Evolutionary conservation across 2,797 vertebrate genomes (phyloP), one percentile per base, ranked within the genome.

Genomic region (Microctenopoma steveboyesi): DNA sequence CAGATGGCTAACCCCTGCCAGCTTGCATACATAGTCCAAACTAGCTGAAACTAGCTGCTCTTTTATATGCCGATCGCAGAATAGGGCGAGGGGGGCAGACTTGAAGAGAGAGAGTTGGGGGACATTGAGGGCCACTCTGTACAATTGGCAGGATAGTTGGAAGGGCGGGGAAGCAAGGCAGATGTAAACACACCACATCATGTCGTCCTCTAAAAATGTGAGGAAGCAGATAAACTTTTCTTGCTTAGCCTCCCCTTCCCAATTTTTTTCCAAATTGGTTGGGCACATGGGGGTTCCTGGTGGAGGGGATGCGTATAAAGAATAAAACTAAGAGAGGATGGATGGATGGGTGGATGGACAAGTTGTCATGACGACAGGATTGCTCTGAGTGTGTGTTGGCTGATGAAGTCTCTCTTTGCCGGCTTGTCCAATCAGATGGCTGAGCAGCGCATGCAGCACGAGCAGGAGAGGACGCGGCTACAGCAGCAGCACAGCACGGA

Each of bases 301-400:
- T 87, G 82, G 85, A 85, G 81, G 92, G 91, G 89, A 88, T 87
- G 53, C 66, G 50, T 57, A 28, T 50, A 66, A 42, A 73, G 56
- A 78, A 63, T 22, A 39, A 74, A 69, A 75, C 43, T 77, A 66
- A 66, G 78, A 74, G 73, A 64, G 75, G 70, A 78, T 84, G 84
- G 81, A 85, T 79, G 76, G 82, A 84, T 78, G 64, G 72, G 91
- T 94, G 80, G 94, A 95, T 95, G 94, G 95, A 94, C 91, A 94
- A 95, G 97, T 99, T 97, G 97, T 98, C 97, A 98, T 98, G 97
- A 97, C 96, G 95, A 98, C 97, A 94, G 93, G 94, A 95, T 96
- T 96, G 95, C 76, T 83, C 87, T 51, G 85, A 85, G 80, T 88
- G 76, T 88, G 90, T 86, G 91, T 92, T 90, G 88, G 94, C 95